These are phyloP conservation scores for Camptogramma bilineatum DNA, from an alignment of 2,888 invertebrate genomes.

Conservation along the genomic window DNA sequence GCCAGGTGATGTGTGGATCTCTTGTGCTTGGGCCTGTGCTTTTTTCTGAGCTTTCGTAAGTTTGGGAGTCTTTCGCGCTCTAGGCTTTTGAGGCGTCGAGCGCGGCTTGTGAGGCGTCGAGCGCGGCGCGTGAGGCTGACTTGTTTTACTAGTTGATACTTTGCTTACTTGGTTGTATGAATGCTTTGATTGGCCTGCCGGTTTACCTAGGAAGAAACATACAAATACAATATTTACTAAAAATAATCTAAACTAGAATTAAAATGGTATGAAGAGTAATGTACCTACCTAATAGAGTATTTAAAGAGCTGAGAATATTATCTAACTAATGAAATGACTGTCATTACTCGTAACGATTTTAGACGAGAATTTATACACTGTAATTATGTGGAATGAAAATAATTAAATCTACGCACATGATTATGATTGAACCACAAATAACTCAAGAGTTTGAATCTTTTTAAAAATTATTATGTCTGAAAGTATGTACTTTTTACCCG, in stretches of 20 bases:
- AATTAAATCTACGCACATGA: no score
- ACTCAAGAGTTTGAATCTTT: no score
- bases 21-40: slow-evolving; percentile 61
- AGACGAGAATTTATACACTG: no score
- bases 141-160: slow-evolving; percentile 81
- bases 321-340: no score
- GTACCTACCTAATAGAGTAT: no score
- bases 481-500: no score
- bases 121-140: slow-evolving; percentile 64
- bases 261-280: neutral
- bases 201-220: slow-evolving; percentile 68
- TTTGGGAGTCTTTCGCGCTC: slow-evolving; percentile 61
- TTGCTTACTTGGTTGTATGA: slow-evolving; percentile 84
- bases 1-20: slow-evolving; percentile 61
- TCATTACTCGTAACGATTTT: no score
- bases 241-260: neutral
- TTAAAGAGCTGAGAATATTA: no score
- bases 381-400: no score
- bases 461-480: no score
- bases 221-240: neutral
- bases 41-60: slow-evolving; percentile 66
- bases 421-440: no score
- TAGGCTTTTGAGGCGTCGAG: slow-evolving; percentile 61
- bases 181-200: slow-evolving; percentile 79
- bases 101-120: slow-evolving; percentile 64